These are phyloP conservation scores for Heliconius ethilla DNA, from an alignment of 2,888 invertebrate genomes.

Conservation along the genomic window DNA sequence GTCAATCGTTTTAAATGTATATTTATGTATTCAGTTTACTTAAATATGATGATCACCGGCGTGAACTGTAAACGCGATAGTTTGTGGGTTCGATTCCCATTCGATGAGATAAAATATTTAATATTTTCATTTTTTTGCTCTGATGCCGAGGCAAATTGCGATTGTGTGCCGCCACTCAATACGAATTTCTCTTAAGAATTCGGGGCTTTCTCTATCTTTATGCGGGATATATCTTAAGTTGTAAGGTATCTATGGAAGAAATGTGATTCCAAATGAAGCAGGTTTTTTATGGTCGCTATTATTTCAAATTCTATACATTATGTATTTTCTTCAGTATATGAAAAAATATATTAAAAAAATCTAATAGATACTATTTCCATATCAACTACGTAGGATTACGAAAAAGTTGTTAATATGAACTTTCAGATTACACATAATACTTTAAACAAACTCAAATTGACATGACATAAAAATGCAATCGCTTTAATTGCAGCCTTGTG, in stretches of 20 bases:
- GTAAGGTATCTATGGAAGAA: no score
- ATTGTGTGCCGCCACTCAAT: background rate
- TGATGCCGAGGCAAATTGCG: background rate
- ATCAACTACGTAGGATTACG: background rate
- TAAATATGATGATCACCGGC: background rate
- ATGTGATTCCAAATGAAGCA: no score
- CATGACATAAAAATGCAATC: background rate
- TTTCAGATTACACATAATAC: background rate
- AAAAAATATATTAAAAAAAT: background rate
- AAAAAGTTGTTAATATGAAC: background rate
- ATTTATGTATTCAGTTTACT: background rate
- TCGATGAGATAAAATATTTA: background rate
- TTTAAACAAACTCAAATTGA: background rate
- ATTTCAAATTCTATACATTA: no score
- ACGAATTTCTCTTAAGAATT: background rate
- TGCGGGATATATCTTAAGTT: no score
- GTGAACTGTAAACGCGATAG: background rate
- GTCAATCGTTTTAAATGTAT: conserved; percentile 1
- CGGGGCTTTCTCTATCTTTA: background rate
- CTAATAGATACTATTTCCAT: background rate
- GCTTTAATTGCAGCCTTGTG: background rate
- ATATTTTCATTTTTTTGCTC: background rate
- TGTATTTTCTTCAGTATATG: background rate
- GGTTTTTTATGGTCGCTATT: no score
- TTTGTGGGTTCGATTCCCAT: background rate